Evolutionary conservation across 2,797 vertebrate genomes (phyloP).

Genomic region (Pterois miles): DNA sequence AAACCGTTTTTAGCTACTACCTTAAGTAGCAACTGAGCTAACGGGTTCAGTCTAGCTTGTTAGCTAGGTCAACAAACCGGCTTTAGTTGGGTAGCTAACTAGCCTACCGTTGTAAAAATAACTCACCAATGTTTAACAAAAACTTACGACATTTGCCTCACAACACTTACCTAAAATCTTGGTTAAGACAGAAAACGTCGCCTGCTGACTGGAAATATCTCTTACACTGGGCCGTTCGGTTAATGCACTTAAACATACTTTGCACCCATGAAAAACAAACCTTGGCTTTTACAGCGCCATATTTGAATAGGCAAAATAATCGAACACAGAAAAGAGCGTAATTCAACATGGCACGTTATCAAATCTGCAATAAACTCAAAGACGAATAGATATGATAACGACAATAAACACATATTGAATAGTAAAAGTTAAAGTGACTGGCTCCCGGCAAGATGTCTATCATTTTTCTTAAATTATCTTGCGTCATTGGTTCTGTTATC

Average conservation of each 20-base stretch:
- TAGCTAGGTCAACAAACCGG: slow-evolving; percentile 46
- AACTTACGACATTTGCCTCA: not conserved
- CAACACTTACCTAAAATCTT: slow-evolving; percentile 67
- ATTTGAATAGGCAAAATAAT: slow-evolving; percentile 65
- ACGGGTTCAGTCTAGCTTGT: not conserved
- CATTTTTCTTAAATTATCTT: not conserved
- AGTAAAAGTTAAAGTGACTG: rapidly evolving
- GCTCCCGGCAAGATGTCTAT: rapidly evolving
- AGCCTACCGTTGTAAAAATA: not conserved
- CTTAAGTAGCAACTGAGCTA: slow-evolving; percentile 40
- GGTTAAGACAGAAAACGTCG: slow-evolving; percentile 28
- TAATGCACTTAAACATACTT: slow-evolving; percentile 85
- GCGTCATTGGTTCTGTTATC: slow-evolving; percentile 46
- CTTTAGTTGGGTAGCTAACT: slow-evolving; percentile 32
- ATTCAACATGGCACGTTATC: rapidly evolving
- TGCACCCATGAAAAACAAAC: slow-evolving; percentile 73
- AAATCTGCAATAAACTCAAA: not conserved
- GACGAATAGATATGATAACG: rapidly evolving
- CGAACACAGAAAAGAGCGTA: not conserved
- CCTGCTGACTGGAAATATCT: slow-evolving; percentile 55
- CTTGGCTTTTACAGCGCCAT: slow-evolving; percentile 76
- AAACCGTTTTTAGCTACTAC: rapidly evolving
- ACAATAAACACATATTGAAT: rapidly evolving
- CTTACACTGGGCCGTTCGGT: slow-evolving; percentile 63
- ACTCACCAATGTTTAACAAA: not conserved